Conservation (phyloP, 2,797 vertebrate genomes). For the Phataginus tetradactyla region DNA sequence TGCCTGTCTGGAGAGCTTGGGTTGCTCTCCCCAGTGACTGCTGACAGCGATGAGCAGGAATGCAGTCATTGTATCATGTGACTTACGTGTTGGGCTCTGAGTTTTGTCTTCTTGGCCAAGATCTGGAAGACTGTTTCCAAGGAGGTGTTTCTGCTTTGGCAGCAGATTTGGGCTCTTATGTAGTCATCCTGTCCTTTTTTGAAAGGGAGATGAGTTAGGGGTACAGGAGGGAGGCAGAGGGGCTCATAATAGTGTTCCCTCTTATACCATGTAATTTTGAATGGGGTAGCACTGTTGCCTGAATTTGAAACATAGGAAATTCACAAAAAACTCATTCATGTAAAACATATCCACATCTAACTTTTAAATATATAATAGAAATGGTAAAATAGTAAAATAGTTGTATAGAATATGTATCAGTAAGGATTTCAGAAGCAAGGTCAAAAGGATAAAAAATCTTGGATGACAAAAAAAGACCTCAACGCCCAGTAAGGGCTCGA, state of each 20-base stretch:
- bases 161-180: conserved; percentile 72
- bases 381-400: not conserved
- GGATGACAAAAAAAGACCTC: not conserved
- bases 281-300: not conserved
- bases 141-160: conserved; percentile 82
- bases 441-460: not conserved
- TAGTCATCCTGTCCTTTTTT: conserved; percentile 75
- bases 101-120: conserved; percentile 81
- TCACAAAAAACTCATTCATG: not conserved
- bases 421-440: conserved; percentile 41
- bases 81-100: conserved; percentile 67
- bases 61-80: not conserved
- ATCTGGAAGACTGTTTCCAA: conserved; percentile 79
- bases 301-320: not conserved
- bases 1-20: not conserved
- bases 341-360: not conserved
- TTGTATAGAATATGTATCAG: not conserved
- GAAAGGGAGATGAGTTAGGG: not conserved
- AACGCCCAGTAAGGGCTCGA: too few species aligned
- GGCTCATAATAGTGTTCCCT: not conserved
- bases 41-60: not conserved
- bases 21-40: not conserved
- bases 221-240: not conserved
- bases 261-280: not conserved
- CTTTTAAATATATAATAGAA: not conserved